phyloP scores from a whole-genome alignment of 1,140 invertebrate species.

The Phortica variegata region DNA sequence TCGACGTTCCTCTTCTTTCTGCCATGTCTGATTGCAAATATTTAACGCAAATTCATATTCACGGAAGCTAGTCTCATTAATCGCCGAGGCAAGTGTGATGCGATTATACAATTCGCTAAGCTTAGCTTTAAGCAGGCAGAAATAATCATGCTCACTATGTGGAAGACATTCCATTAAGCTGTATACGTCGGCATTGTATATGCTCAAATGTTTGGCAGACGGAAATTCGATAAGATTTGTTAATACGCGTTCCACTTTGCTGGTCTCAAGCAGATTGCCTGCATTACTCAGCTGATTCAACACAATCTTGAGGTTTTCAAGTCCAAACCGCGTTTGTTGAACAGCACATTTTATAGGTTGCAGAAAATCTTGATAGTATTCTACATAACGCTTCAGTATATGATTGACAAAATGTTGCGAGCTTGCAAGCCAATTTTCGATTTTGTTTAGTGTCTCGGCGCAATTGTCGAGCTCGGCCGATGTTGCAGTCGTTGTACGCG shows the following conservation, averaged over 20 bases:
- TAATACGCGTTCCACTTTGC: constrained; percentile 26
- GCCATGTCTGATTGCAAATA: constrained; percentile 70
- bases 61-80: constrained; percentile 59
- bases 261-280: constrained; percentile 23
- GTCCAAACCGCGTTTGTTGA: constrained; percentile 34
- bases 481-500: constrained; percentile 3
- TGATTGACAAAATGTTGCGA: constrained; percentile 46
- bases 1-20: constrained; percentile 69
- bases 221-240: constrained; percentile 41
- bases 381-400: constrained; percentile 30
- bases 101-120: constrained; percentile 65
- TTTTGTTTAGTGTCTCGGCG: constrained; percentile 30
- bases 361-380: constrained; percentile 51
- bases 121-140: constrained; percentile 66
- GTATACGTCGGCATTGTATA: constrained; percentile 29
- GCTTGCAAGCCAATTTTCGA: constrained; percentile 50
- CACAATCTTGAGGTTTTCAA: constrained; percentile 37
- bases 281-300: constrained; percentile 25
- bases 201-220: constrained; percentile 21
- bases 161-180: constrained; percentile 31
- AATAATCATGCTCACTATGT: constrained; percentile 43
- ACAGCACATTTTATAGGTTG: constrained; percentile 44
- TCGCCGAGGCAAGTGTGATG: constrained; percentile 23
- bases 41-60: constrained; percentile 58
- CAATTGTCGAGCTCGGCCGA: constrained; percentile 12